Evolutionary conservation across 2,888 invertebrate species (phyloP), one percentile per base, ranked within the genome.

Genomic region (Prenolepis imparis): DNA sequence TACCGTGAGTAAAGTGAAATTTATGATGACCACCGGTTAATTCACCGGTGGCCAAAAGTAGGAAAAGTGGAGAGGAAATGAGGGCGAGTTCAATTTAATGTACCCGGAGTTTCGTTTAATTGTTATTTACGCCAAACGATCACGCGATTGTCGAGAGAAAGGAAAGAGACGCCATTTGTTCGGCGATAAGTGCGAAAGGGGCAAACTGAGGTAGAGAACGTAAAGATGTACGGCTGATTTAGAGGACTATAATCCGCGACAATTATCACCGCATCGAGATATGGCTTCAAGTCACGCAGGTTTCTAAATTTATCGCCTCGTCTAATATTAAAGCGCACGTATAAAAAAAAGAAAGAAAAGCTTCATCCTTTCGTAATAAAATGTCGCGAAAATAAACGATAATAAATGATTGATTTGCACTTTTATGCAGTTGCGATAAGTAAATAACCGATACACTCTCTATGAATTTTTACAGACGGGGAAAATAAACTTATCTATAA

Each of bases 51-150:
- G 66, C 55, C 68, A 77, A 73, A 77, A 21, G 81, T 66, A 67
- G 55, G 67, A 85, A 77, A 80, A 72, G 74, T 82, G 68, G 83
- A 67, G 67, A 77, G 44, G 82, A 61, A 82, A 82, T 84, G 67
- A 83, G 57, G 81, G 86, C 73, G 86, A 87, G 82, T 87, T 87
- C 57, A 86, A 86, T 86, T 90, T 89, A 91, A 89, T 90, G 90
- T 88, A 82, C 84, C 82, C 83, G 78, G 87, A 83, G 86, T 88
- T 89, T 87, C 90, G 84, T 91, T 93, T 92, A 93, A 93, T 93
- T 92, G 92, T 93, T 92, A 92, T 93, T 93, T 92, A 93, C 92
- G 91, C 90, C 88, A 85, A 86, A 88, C 89, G 90, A 92, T 93
- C 93, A 92, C 92, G 92, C 92, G 86, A 93, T 85, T 85, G 80